phyloP scores from a whole-genome alignment of 2,113 vertebrate genomes.

The Cebidichthys violaceus region DNA sequence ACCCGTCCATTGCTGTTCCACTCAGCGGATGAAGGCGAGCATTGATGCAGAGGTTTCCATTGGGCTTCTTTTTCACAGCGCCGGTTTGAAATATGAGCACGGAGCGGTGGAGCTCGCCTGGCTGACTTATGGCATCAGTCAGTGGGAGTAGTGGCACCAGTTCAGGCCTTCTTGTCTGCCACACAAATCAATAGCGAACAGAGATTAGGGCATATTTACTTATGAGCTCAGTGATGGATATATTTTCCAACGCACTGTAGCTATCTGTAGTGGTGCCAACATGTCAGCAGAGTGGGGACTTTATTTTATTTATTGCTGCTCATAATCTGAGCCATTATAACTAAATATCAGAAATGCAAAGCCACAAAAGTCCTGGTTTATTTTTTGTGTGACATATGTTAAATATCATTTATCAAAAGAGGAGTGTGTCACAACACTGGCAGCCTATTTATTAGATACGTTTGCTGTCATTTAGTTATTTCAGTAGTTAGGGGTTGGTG shows the following conservation, averaged over 20 bases:
- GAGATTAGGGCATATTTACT: constrained; percentile 57
- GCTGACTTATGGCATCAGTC: constrained; percentile 31
- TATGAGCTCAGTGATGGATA: constrained; percentile 53
- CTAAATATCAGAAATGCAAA: constrained; percentile 50
- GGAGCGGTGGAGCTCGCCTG: constrained; percentile 13
- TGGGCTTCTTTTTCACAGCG: constrained; percentile 19
- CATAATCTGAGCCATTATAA: constrained; percentile 53
- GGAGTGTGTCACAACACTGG: background rate
- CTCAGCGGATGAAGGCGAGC: constrained; percentile 55
- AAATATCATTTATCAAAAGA: constrained; percentile 45
- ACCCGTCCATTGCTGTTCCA: constrained; percentile 7
- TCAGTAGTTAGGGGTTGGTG: background rate
- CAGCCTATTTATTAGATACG: constrained; percentile 12
- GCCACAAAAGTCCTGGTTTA: constrained; percentile 46
- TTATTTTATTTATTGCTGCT: constrained; percentile 45
- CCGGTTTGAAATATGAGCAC: constrained; percentile 51
- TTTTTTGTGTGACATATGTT: constrained; percentile 54
- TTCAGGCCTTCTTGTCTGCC: constrained; percentile 51
- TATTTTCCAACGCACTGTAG: constrained; percentile 46
- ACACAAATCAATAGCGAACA: constrained; percentile 59
- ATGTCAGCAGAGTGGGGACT: constrained; percentile 15
- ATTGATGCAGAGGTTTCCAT: constrained; percentile 57
- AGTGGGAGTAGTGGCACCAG: constrained; percentile 30
- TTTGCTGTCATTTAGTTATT: background rate
- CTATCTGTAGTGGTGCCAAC: constrained; percentile 38